Base-by-base conservation (phyloP, 1,140 invertebrate species). In the Pseudomyrmex pallidus region DNA sequence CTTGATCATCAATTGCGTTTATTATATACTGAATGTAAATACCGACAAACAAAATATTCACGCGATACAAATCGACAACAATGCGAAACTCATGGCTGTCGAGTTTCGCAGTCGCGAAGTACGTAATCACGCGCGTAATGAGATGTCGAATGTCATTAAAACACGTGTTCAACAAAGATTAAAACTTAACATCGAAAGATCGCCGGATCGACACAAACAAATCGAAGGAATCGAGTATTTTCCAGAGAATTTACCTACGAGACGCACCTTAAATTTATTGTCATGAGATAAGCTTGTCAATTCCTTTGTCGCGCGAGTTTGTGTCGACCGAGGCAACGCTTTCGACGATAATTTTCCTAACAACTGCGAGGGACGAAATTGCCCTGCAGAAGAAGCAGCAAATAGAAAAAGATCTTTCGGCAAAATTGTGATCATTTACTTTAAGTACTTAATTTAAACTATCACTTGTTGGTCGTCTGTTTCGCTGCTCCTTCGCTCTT, bases 31-130 rank as follows among this genome's bases (percentile, higher is more conserved):
- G 44, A 70, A n/a, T 20, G 57, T 5, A 4, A 22, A 46, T 35
- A 1, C 1, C 20, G 7, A n/a, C n/a, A n/a, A 57, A 68, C 2
- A 50, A 59, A 78, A 70, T 1, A 56, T 17, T 56, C 74, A 22
- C 50, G 20, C 57, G 46, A 13, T 52, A 17, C 9, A 61, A 74
- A 22, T 54, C 25, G 35, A 59, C 13, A 20, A 50, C 17, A 63
- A 90, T 89, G 82, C 61, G 68, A 88, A 86, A 90, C 83, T 74
- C 87, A 84, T 92, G 92, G 91, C 91, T 91, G 91, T 83, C 50
- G 84, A 86, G 84, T 87, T 87, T 85, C 67, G 61, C 87, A 85
- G 74, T 10, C 44, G 80, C 10, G 25, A 56, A 67, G 7, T 13
- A 13, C 13, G 61, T n/a, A n/a, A n/a, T n/a, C 20, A 48, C 48